Evolutionary conservation across 2,888 invertebrate species (phyloP).

Genomic region (Thyatira batis): DNA sequence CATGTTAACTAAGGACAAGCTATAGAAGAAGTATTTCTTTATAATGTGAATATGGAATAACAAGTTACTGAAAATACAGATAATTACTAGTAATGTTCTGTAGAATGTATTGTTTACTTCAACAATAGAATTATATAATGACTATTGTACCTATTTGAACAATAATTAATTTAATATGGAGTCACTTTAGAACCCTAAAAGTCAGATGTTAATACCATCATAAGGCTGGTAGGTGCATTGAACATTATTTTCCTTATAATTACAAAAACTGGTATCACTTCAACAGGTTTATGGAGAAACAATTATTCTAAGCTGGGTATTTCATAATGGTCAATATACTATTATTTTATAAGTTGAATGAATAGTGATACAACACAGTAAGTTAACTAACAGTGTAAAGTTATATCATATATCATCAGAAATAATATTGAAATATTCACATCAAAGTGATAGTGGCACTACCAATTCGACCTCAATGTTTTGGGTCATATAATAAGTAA

Average conservation of each 20-base stretch:
- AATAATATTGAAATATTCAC: background rate
- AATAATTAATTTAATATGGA: background rate
- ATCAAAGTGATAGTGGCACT: background rate
- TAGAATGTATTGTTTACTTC: slow-evolving; percentile 18
- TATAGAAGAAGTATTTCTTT: too few species aligned
- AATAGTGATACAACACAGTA: too few species aligned
- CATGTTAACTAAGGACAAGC: too few species aligned
- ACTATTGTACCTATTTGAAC: background rate
- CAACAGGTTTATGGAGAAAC: background rate
- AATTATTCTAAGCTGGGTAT: too few species aligned
- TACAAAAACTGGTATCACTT: background rate
- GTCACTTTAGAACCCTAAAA: background rate
- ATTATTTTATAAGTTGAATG: too few species aligned
- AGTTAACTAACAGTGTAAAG: too few species aligned
- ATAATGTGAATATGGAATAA: background rate
- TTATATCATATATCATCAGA: too few species aligned
- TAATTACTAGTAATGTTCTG: background rate
- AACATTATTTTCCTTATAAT: background rate
- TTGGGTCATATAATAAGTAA: slow-evolving; percentile 34
- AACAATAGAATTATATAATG: slow-evolving; percentile 14
- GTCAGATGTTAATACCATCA: background rate
- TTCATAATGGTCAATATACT: too few species aligned
- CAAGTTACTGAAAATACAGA: background rate
- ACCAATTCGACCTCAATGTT: slow-evolving; percentile 27
- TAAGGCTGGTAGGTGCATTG: background rate